Evolutionary conservation across 2,888 invertebrate species (phyloP), one percentile per base, ranked within the genome.

Genomic region (Junonia oenone): DNA sequence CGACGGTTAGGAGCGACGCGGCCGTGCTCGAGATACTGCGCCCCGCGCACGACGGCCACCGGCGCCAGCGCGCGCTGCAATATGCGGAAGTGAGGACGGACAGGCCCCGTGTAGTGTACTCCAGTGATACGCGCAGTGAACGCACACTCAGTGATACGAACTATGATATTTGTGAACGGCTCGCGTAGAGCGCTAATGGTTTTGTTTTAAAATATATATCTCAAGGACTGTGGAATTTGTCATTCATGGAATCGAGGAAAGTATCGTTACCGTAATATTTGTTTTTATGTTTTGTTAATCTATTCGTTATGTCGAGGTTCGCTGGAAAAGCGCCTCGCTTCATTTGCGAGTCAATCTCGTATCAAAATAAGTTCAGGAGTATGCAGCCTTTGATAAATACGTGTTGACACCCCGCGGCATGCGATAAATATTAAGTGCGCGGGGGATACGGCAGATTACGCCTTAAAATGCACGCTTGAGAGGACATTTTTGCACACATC

Each of bases 21-120:
- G 71, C 67, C 71, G 74, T 73, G 73, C 71, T 49, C 71, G 71
- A 65, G 68, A 72, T 68, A 73, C 74, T 70, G 69, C 68, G 74
- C 69, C 66, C 68, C 67, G 65, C 56, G 59, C 51, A 59, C 59
- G 46, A 56, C 58, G 62, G 62, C 57, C 52, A 55, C 67, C 72
- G 71, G 68, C 79, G 78, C 75, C 69, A 67, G 73, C 73, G 82
- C 83, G 79, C 81, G 75, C 78, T 79, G 82, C 87, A 81, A 78
- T 65, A 88, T 87, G 90, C 89, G 89, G 89, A 90, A 90, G 89
- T 90, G 85, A 88, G 76, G 77, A 76, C 78, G 72, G 70, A 68
- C 69, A 62, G 52, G 69, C 70, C 65, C 70, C 62, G 69, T 73
- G 71, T 76, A 79, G 83, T 83, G 83, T 73, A 72, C 76, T 69